Evolutionary conservation across 2,797 vertebrate species (phyloP), one percentile per base, ranked within the genome.

Genomic region (Parotocinclus haroldoi): DNA sequence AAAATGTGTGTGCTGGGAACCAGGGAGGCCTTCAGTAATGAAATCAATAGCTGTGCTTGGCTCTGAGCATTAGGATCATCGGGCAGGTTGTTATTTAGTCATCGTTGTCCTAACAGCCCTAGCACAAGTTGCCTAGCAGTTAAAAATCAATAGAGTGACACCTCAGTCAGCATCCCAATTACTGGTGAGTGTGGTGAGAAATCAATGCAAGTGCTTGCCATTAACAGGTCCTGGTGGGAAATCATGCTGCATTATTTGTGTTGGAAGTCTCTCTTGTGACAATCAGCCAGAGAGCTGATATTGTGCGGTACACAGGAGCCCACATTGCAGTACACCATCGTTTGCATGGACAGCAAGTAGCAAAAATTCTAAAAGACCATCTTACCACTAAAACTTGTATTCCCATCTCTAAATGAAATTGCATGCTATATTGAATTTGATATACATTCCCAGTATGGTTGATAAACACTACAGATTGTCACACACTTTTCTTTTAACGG

Each of bases 41-140:
- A 87, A 88, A 89, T 89, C 88, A 85, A 89, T 89, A 89, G 61
- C 76, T 75, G 80, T 80, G 86, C 82, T 83, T 81, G 84, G 86
- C 85, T 87, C 77, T 75, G 84, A 80, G 82, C 84, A 85, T 89
- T 85, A 84, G 82, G 82, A 87, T 87, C 82, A 86, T 84, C 80
- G 72, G 79, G 82, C 78, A 36, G 73, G 79, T 81, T 84, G 85
- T 86, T 86, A 88, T 88, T 87, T 86, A 86, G 87, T 86, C 85
- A 83, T 84, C 74, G 84, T 85, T 84, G 86, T 86, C 83, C 84
- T 79, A 67, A 83, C 82, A 85, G 78, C 78, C 71, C 57, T 76
- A 77, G 80, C 67, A 80, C 67, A 84, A 85, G 82, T 81, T 80
- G 81, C 80, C 84, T 76, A 83, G 85, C 85, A 79, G 71, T 77